Evolutionary conservation across 2,888 invertebrate species (phyloP).

Genomic region (Ormyrus nitidulus): DNA sequence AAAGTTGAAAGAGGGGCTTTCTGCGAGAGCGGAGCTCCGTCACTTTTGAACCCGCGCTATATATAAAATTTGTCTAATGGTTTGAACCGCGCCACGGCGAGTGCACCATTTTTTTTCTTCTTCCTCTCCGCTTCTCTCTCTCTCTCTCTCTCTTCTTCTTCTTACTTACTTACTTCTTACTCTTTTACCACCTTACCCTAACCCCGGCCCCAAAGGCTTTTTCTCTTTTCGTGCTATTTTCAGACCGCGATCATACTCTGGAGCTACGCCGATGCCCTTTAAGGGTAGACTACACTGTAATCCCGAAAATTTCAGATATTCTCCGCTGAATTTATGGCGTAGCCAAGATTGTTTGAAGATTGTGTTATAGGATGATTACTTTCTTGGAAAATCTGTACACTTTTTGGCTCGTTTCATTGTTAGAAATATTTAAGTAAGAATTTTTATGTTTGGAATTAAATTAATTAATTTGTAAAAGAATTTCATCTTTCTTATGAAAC

Average conservation of each 20-base stretch:
- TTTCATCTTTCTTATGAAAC: no score
- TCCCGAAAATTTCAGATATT: conserved; percentile 24
- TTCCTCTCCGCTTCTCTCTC: conserved; percentile 6
- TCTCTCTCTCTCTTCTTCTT: conserved; percentile 19
- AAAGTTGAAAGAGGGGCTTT: conserved; percentile 58
- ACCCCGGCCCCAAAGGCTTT: not conserved
- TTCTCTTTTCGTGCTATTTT: conserved; percentile 60
- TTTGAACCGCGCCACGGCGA: conserved; percentile 59
- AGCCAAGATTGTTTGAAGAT: not conserved
- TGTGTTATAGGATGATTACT: no score
- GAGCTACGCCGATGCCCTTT: conserved; percentile 15
- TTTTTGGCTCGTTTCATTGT: no score
- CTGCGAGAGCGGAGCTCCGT: conserved; percentile 30
- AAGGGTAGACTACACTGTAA: conserved; percentile 8
- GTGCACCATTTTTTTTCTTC: conserved; percentile 53
- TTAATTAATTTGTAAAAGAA: no score
- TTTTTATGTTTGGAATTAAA: no score
- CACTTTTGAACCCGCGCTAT: conserved; percentile 59
- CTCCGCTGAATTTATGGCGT: not conserved
- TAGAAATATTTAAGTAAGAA: no score
- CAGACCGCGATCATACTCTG: conserved; percentile 56
- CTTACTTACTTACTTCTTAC: conserved; percentile 1
- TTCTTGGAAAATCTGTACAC: no score
- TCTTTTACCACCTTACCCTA: conserved; percentile 9
- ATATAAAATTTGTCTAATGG: conserved; percentile 73